These are phyloP conservation scores for Equus quagga DNA, from an alignment of 2,113 vertebrate genomes.

Conservation along the genomic window DNA sequence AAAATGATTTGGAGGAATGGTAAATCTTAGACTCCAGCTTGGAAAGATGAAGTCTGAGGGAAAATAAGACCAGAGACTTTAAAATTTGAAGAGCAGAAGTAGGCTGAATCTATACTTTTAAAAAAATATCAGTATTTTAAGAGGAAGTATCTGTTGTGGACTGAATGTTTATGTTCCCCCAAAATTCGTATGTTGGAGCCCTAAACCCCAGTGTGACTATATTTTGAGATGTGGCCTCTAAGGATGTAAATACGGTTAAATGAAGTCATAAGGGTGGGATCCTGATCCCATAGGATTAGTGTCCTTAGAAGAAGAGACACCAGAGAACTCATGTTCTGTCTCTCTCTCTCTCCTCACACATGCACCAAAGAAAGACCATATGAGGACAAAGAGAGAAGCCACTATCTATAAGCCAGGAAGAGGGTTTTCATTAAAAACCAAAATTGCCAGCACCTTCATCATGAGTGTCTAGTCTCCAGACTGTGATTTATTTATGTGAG, in stretches of 20 bases:
- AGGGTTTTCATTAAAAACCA: neutral
- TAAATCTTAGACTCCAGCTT: neutral
- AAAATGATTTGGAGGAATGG: neutral
- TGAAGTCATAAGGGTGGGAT: neutral
- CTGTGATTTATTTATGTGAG: neutral
- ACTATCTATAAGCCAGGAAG: neutral
- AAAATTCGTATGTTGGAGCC: neutral
- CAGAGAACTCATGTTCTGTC: neutral
- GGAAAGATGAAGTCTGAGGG: neutral
- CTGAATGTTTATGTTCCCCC: neutral
- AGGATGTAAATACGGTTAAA: neutral
- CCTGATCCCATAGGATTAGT: neutral
- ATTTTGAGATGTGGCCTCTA: neutral
- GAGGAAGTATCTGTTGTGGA: neutral
- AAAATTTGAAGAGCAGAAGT: neutral
- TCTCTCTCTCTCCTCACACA: neutral
- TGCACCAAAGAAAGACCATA: neutral
- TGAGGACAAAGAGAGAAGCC: neutral
- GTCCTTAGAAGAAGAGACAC: neutral
- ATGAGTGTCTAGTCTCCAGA: neutral
- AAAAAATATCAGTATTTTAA: conserved; percentile 17
- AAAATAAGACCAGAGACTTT: neutral
- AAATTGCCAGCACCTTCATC: neutral
- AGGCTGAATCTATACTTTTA: neutral
- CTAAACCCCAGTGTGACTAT: neutral